A percentile compares a stretch with the other conserved stretches of the same genome.
phyloP scores from a whole-genome alignment of 2,888 invertebrate species.

The Tenthredo scrophulariae region DNA sequence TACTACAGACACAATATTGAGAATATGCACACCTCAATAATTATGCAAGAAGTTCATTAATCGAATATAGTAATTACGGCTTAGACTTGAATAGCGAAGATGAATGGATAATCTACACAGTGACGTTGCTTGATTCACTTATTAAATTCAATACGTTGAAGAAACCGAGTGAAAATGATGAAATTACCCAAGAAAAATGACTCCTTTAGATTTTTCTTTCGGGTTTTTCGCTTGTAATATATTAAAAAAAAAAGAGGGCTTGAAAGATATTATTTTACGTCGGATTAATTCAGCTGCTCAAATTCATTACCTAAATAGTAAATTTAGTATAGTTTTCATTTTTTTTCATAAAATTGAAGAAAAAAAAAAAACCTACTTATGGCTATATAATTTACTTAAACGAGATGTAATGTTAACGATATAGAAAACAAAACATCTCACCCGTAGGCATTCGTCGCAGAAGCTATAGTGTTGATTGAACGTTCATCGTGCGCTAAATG shows the following conservation, averaged over 20 bases:
- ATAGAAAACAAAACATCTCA: slow-evolving; percentile 12
- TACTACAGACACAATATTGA: neutral
- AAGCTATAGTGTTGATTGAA: slow-evolving; percentile 41
- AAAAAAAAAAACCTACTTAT: neutral
- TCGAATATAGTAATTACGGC: neutral
- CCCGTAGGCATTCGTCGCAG: neutral
- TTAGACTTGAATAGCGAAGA: neutral
- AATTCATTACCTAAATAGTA: too few species aligned
- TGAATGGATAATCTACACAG: neutral
- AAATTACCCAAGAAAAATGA: too few species aligned
- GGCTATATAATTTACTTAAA: neutral
- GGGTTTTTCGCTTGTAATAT: too few species aligned
- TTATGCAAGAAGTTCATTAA: neutral
- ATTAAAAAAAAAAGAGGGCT: too few species aligned
- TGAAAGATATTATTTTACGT: too few species aligned
- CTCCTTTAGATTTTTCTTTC: too few species aligned
- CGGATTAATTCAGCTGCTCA: too few species aligned
- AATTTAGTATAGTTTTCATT: neutral
- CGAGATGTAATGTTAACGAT: neutral
- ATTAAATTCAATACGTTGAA: neutral
- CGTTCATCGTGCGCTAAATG: slow-evolving; percentile 43
- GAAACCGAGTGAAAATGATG: too few species aligned
- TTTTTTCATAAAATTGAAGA: neutral
- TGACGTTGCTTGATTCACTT: neutral
- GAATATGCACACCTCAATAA: neutral